These are phyloP conservation scores for Lamellibrachia luymesi DNA, from an alignment of 1,140 invertebrate species.

Conservation along the genomic window DNA sequence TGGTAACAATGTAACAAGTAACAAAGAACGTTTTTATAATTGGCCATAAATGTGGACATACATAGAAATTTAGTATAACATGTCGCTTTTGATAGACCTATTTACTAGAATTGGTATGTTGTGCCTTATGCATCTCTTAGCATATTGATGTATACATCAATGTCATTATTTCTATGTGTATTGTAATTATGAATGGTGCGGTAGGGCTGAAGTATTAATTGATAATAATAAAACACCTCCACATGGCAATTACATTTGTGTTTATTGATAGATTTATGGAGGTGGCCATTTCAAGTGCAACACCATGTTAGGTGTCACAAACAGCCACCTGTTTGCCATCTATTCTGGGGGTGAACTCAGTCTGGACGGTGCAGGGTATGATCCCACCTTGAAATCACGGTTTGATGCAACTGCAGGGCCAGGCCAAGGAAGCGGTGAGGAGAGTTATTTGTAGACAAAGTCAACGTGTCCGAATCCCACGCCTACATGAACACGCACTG, in stretches of 20 bases:
- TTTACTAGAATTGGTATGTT: too few relatives aligned
- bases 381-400: not conserved
- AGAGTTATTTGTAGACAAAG: not conserved
- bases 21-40: too few relatives aligned
- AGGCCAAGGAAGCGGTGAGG: slow-evolving; percentile 32
- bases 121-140: too few relatives aligned
- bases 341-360: slow-evolving; percentile 41
- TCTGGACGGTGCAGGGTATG: slow-evolving; percentile 35
- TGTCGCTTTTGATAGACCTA: too few relatives aligned
- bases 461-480: not conserved
- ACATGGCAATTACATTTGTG: not conserved
- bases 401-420: slow-evolving; percentile 16
- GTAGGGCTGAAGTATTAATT: too few relatives aligned
- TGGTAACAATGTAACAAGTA: too few relatives aligned
- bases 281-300: slow-evolving; percentile 39
- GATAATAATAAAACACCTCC: not conserved
- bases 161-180: too few relatives aligned
- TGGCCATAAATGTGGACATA: too few relatives aligned
- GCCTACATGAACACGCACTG: not conserved
- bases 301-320: slow-evolving; percentile 35
- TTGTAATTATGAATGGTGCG: too few relatives aligned
- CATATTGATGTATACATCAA: too few relatives aligned
- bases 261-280: slow-evolving; percentile 32
- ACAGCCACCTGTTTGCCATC: slow-evolving; percentile 39
- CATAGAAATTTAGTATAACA: too few relatives aligned